Base-by-base conservation (phyloP, 1,140 invertebrate genomes). In the Stratiolaelaps scimitus region DNA sequence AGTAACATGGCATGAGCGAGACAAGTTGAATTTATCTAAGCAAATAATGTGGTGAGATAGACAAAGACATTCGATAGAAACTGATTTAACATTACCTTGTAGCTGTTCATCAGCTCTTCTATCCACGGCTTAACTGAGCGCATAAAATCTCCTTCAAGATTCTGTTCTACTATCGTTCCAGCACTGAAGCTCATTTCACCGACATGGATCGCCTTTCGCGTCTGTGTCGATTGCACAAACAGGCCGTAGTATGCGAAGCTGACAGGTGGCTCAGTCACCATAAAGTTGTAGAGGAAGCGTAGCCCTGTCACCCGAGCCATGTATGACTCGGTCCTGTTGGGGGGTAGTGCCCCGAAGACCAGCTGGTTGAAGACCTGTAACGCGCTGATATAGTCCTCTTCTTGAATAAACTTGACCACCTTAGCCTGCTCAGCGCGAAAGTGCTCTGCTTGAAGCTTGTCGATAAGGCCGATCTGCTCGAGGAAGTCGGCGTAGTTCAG, bases 231-330 rank as follows among this genome's bases (percentile, higher is more conserved):
- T 15, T 76, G 73, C 10, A 81, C 67, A 66, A 74, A 80, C 4
- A 68, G 45, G 17, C 64, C 66, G 68, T 75, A 80, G 66, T 78
- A 79, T 44, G 71, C 68, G 66, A 74, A 74, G 28, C 75, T 74
- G 46, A 68, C 69, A 19, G 80, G 79, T 44, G 80, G 79, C 66
- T 79, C 74, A 0, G 80, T 78, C n/a, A n/a, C n/a, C 0, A 92
- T 72, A 71, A 83, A 91, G 74, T 92, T 92, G 71, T 84, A 91
- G 72, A 89, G 89, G 72, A 82, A 83, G 46, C 80, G 78, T 65
- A 83, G 85, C 0, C 87, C 87, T 4, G 88, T 90, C 45, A 84
- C 77, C 72, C 91, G 90, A 70, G 80, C 81, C 71, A 89, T 91
- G 17, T 75, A 79, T 0, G 85, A 84, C 29, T 81, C 79, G 2